Evolutionary conservation across 23 tunicate genomes (phyloP).

Genomic region (Ciona savignyi): DNA sequence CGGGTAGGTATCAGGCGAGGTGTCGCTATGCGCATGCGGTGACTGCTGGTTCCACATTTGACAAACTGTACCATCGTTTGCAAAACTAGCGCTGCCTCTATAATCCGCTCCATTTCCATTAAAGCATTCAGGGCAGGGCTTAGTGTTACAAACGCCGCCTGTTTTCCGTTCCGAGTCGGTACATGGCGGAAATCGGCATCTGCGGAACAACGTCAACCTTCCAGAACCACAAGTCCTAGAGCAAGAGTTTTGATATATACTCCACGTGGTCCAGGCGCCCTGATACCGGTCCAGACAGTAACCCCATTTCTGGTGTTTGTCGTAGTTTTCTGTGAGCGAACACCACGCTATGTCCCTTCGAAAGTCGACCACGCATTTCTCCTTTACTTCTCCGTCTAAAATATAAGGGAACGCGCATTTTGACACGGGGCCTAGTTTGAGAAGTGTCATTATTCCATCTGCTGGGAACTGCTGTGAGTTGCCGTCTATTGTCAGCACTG

Average conservation of each 20-base stretch:
- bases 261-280: conserved; percentile 41
- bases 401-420: conserved; percentile 65
- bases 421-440: conserved; percentile 18
- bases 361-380: conserved; percentile 21
- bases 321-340: conserved; percentile 66
- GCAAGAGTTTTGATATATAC: conserved; percentile 5
- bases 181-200: conserved; percentile 50
- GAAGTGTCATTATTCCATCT: conserved; percentile 4
- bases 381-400: conserved; percentile 17
- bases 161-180: conserved; percentile 11
- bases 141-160: conserved; percentile 52
- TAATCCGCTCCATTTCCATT: conserved; percentile 17
- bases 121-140: conserved; percentile 48
- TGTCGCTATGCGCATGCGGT: conserved; percentile 14
- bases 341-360: conserved; percentile 48
- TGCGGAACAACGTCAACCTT: conserved; percentile 5
- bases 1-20: conserved; percentile 3
- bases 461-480: conserved; percentile 48
- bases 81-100: conserved; percentile 14
- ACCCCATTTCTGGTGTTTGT: conserved; percentile 80
- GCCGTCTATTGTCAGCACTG: conserved; percentile 40
- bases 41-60: conserved; percentile 23
- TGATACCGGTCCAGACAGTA: conserved; percentile 28
- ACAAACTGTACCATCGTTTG: conserved; percentile 58
- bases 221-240: conserved; percentile 58